Evolutionary conservation across 2,797 vertebrate genomes (phyloP).

Genomic region (Enteromius anoplus): DNA sequence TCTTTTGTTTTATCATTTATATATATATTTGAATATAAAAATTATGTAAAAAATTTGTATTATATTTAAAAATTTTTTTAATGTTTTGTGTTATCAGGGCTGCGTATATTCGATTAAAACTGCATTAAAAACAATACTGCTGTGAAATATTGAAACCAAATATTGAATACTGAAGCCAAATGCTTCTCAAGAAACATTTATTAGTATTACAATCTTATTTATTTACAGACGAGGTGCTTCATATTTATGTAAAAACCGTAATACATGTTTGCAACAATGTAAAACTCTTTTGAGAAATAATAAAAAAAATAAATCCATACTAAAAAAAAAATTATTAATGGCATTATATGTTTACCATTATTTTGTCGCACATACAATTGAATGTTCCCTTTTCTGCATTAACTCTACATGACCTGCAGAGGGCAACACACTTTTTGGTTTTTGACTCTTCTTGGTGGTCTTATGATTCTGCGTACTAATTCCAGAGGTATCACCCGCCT

Average conservation of each 20-base stretch:
- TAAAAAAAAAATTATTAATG: background rate
- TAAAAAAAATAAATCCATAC: background rate
- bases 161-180: too few relatives aligned
- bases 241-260: background rate
- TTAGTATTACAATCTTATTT: too few relatives aligned
- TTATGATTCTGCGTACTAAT: background rate
- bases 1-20: background rate
- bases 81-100: background rate
- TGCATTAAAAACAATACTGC: background rate
- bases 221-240: background rate
- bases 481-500: background rate
- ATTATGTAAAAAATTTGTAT: background rate
- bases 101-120: background rate
- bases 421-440: background rate
- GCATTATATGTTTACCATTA: background rate
- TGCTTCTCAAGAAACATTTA: background rate
- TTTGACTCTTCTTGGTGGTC: background rate
- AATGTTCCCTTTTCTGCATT: background rate
- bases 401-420: constrained; percentile 26
- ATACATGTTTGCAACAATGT: background rate
- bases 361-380: background rate
- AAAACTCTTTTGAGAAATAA: background rate
- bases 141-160: too few relatives aligned
- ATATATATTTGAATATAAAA: rapidly evolving
- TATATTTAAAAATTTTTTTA: background rate